Evolutionary conservation across 2,888 invertebrate genomes (phyloP), one percentile per base, ranked within the genome.

Genomic region (Drosophila neoperkinsi): DNA sequence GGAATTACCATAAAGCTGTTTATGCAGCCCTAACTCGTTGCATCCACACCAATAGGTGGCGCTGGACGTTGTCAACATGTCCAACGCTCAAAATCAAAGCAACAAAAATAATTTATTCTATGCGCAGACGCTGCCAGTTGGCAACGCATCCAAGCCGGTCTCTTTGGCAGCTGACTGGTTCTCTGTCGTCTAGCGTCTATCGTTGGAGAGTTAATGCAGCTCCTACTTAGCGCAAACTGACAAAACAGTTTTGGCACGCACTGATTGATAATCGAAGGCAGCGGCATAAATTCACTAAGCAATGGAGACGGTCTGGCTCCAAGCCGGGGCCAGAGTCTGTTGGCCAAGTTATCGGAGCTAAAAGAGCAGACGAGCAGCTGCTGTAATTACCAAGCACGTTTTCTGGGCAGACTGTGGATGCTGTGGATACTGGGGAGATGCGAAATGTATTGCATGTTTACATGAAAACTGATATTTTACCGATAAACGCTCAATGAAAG

Each of bases 371-470:
- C 52, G 71, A 76, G 68, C 81, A 64, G 81, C 84, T 86, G 88
- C 88, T 79, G 87, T 81, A 86, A 83, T 88, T 88, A 72, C 84
- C 82, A 31, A 58, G 68, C 78, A 80, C 68, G 78, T 78, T 78
- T 79, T 63, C 71, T 61, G 56, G 62, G 53, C 58, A 52, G 31
- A 52, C 55, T 36, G 36, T 56, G 66, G 31, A 49, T 46, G 33
- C 21, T 58, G 58, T 28, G 36, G 43, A 21, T 55, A 63, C 41
- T 56, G 79, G 52, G 65, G 71, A 84, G 84, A 81, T 80, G 84
- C 86, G 80, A 88, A 90, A 88, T 87, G 78, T 90, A 88, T 88
- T 88, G 88, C 88, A 90, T 88, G 90, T 88, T 88, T 90, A 90
- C 90, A 90, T 88, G 90, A 88, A 90, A 88, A 84, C 84, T 80